phyloP scores from a whole-genome alignment of 2,888 invertebrate species.

The Stenodema calcarata region DNA sequence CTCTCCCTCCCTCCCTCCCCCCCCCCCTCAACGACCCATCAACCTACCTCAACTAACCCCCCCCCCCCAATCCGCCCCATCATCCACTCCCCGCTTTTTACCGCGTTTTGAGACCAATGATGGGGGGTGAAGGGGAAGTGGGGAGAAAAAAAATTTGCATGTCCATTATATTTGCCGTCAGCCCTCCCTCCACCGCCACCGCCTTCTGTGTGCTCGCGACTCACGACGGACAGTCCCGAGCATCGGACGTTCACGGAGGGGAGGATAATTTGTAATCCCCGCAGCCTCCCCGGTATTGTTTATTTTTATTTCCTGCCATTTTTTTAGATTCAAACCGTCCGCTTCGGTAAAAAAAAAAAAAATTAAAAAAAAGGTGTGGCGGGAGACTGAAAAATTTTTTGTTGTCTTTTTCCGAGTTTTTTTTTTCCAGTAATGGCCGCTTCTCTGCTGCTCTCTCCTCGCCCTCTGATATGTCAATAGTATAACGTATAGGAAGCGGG shows the following conservation, averaged over 20 bases:
- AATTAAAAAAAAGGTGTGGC: background rate
- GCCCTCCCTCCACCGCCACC: background rate
- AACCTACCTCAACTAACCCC: background rate
- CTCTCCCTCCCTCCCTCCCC: background rate
- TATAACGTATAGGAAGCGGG: conserved; percentile 52
- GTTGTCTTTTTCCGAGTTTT: background rate
- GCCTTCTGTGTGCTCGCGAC: background rate
- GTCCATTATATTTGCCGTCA: conserved; percentile 51
- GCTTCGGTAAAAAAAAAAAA: conserved; percentile 12
- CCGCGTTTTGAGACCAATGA: conserved; percentile 13
- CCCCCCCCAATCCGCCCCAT: background rate
- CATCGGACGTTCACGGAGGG: background rate
- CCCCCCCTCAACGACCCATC: background rate
- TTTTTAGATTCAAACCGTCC: conserved; percentile 49
- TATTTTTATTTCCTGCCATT: conserved; percentile 53
- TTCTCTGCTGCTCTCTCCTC: background rate
- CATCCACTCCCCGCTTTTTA: background rate
- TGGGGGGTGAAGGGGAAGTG: background rate
- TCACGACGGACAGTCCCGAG: background rate
- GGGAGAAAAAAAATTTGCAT: conserved; percentile 49
- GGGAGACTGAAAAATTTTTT: conserved; percentile 3
- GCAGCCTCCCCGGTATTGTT: conserved; percentile 46
- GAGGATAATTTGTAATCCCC: conserved; percentile 51
- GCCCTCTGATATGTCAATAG: conserved; percentile 53
- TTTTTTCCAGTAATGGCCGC: conserved; percentile 47